Conservation (phyloP, 2,113 vertebrate species). For the Pluvianellus socialis region DNA sequence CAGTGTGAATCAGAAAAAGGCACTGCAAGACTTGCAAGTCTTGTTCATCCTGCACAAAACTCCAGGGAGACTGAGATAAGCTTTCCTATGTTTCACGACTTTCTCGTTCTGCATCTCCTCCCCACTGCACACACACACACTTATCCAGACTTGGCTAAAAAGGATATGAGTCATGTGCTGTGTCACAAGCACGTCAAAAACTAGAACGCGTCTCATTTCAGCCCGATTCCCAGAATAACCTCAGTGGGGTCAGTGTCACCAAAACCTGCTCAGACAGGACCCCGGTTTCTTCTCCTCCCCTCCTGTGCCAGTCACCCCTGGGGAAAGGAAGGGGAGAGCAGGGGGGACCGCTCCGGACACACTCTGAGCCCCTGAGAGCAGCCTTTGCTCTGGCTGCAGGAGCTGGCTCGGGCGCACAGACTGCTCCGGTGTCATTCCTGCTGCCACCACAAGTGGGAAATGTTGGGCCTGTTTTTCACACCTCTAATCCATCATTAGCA, state of each 20-base stretch:
- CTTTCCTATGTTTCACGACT: not conserved
- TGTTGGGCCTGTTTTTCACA: not conserved
- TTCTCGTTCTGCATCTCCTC: not conserved
- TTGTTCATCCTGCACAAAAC: not conserved
- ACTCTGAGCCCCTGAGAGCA: not conserved
- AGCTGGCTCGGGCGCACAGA: not conserved
- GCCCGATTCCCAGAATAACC: not conserved
- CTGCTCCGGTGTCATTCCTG: not conserved
- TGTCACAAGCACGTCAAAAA: not conserved
- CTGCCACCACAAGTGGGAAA: not conserved
- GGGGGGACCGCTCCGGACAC: not conserved
- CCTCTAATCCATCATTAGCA: not conserved
- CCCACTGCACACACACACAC: not conserved
- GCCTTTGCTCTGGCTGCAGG: not conserved
- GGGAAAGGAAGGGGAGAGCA: not conserved
- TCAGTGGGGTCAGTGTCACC: not conserved
- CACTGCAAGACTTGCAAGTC: not conserved
- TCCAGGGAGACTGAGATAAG: not conserved
- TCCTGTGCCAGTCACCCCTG: not conserved
- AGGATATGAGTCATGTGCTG: not conserved
- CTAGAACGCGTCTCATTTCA: not conserved
- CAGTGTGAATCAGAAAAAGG: not conserved
- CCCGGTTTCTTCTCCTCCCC: not conserved
- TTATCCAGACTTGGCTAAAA: not conserved
- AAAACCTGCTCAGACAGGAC: not conserved